Evolutionary conservation across 2,888 invertebrate genomes (phyloP), one percentile per base, ranked within the genome.

Genomic region (Himalopsyche tibetana): DNA sequence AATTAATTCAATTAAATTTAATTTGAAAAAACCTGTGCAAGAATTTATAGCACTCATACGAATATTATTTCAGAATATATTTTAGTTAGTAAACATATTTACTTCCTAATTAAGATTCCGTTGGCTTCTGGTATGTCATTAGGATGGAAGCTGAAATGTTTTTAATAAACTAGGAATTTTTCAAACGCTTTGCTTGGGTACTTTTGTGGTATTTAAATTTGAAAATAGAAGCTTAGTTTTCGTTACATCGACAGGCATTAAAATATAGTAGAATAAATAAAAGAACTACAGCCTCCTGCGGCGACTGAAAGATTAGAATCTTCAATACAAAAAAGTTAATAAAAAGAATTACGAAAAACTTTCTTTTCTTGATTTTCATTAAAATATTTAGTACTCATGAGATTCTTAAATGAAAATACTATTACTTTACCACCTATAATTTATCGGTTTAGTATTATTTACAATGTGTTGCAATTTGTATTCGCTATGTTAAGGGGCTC

Each of bases 71-170:
- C 19, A 63, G 3, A 63, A 63, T 63, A 63, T 63, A 19, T 63
- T 63, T 63, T 63, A 19, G 19, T 63, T 63, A 63, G 63, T 63
- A 63, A 63, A n/a, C 63, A 63, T 63, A 38, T 15, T 36, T 74
- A 74, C 5, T 74, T 74, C 36, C 74, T 74, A 74, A 74, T 74
- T 74, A 74, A 74, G 74, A 74, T 74, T 74, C 74, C 74, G 36
- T 36, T 74, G 19, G 74, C 11, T 74, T 36, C 74, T 74, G 74
- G 74, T 74, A 74, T 74, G 74, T 36, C 74, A 74, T 74, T 74
- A 74, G 74, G 36, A 74, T 36, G 38, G 38, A 74, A 74, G 74
- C 15, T 38, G 36, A 74, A 74, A 74, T 74, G 74, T 74, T 74
- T 74, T 74, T 74, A 74, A 74, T 74, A 74, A 74, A 11, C 74